phyloP scores from a whole-genome alignment of 37 sponge, comb jelly and placozoan genomes.

The Aphrocallistes beatrix region DNA sequence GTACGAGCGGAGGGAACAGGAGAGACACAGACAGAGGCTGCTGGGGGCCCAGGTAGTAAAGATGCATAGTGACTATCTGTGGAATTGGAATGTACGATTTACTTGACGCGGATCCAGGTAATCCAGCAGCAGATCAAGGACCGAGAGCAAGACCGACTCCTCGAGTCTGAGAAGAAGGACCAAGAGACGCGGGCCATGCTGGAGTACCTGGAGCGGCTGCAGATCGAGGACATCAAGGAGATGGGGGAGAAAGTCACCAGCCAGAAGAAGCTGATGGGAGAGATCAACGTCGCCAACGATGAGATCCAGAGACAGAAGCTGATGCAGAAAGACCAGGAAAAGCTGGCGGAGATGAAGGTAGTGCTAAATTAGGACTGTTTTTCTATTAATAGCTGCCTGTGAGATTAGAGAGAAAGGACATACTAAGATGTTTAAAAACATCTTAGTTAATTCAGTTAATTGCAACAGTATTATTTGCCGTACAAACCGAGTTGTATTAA shows the following conservation, averaged over 20 bases:
- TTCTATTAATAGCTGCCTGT: neutral
- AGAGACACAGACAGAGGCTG: constrained; percentile 10
- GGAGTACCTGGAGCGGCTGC: constrained; percentile 39
- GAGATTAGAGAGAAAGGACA: neutral
- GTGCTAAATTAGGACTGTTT: neutral
- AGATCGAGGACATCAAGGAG: constrained; percentile 75
- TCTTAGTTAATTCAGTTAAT: no score
- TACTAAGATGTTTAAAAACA: no score
- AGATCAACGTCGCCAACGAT: constrained; percentile 48
- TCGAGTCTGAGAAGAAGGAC: constrained; percentile 83
- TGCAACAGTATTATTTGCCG: neutral
- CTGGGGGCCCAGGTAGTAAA: neutral
- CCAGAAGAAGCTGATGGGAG: constrained; percentile 80
- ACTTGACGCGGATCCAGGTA: no score
- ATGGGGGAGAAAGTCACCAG: constrained; percentile 62
- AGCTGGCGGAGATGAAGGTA: constrained; percentile 73
- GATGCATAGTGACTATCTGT: neutral
- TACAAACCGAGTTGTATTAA: neutral
- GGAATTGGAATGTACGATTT: no score
- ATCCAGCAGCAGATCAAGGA: constrained; percentile 80
- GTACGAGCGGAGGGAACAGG: constrained; percentile 54
- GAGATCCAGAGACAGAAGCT: constrained; percentile 75
- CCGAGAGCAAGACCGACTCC: constrained; percentile 67
- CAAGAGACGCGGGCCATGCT: constrained; percentile 92
- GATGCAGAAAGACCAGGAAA: constrained; percentile 58